Base-by-base conservation (phyloP, 2,888 invertebrate species). In the Dryobota labecula region DNA sequence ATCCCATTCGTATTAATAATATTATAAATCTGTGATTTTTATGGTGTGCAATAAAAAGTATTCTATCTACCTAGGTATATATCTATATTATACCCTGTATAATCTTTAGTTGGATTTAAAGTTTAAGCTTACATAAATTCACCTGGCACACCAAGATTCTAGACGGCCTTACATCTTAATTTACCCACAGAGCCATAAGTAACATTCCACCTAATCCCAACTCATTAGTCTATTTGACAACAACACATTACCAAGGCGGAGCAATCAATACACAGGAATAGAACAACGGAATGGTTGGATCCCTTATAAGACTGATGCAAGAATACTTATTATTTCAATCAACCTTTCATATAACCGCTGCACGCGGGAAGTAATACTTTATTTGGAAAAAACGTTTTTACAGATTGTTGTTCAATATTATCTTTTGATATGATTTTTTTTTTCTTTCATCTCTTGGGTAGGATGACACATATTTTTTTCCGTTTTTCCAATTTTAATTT, bases 171-270 rank as follows among this genome's bases (percentile, higher is more conserved):
- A 64, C 41, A 30, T 70, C 57, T 68, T 75, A 53, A 76, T 70
- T 70, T 43, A 47, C 30, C 11, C 24, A 13, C 20, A 33, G 11
- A 57, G 11, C 53, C 20, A 41, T 43, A 58, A 43, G 53, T 54
- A 70, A 67, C 62, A 58, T 47, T 54, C 24, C n/a, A 27, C 27
- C 18, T 71, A 71, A 71, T 76, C 62, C 56, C 30, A 27, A 24
- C 41, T 54, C 70, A 76, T 77, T 71, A 66, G 43, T 77, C 47
- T 2, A 49, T 64, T 41, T 56, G 60, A 76, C 71, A 71, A 64
- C 54, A 67, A 67, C 63, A 51, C 65, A 65, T 64, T 56, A 71
- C 45, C 11, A 20, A 8, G 11, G 4, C 30, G 49, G 11, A 30
- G 8, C 27, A 51, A 76, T 71, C 66, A 54, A 67, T 76, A 54